Percentiles rank a stretch among this genome's conserved stretches.
Evolutionary conservation across 2,888 invertebrate species (phyloP).

Genomic region (Ditula angustiorana): DNA sequence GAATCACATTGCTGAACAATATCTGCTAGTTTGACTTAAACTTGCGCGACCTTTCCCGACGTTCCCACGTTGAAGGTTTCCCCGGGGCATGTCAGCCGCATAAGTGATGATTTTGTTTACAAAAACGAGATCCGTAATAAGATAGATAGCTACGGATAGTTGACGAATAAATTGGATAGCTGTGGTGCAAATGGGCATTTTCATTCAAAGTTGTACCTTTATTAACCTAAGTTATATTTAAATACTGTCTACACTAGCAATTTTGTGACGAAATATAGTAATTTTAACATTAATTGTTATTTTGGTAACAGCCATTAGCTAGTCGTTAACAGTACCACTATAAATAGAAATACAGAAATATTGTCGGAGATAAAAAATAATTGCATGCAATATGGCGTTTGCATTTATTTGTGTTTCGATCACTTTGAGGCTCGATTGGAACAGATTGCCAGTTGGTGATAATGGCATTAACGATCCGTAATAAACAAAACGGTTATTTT

Average conservation of each 20-base stretch:
- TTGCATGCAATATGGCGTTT: slow-evolving; percentile 18
- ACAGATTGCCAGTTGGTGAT: background rate
- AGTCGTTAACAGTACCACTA: too few relatives aligned
- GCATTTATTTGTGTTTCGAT: slow-evolving; percentile 5
- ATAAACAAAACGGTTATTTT: too few relatives aligned
- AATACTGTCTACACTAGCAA: too few relatives aligned
- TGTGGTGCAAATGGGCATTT: slow-evolving; percentile 11
- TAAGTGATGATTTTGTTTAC: slow-evolving; percentile 62
- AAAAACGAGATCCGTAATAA: slow-evolving; percentile 43
- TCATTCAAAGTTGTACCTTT: too few relatives aligned
- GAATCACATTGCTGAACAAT: background rate
- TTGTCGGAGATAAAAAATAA: slow-evolving; percentile 11
- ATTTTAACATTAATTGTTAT: too few relatives aligned
- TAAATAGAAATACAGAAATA: slow-evolving; percentile 9
- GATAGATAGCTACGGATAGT: slow-evolving; percentile 49
- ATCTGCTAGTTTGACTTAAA: slow-evolving; percentile 19
- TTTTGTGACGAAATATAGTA: too few relatives aligned
- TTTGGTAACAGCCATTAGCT: too few relatives aligned
- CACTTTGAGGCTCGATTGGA: slow-evolving; percentile 1
- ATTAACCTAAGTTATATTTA: too few relatives aligned
- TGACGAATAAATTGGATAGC: slow-evolving; percentile 34
- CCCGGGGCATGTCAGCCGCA: slow-evolving; percentile 47
- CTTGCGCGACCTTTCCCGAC: slow-evolving; percentile 32
- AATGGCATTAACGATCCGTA: slow-evolving; percentile 1
- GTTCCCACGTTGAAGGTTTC: slow-evolving; percentile 38